phyloP scores from a whole-genome alignment of 2,888 invertebrate species.

The Geotrupes spiniger region DNA sequence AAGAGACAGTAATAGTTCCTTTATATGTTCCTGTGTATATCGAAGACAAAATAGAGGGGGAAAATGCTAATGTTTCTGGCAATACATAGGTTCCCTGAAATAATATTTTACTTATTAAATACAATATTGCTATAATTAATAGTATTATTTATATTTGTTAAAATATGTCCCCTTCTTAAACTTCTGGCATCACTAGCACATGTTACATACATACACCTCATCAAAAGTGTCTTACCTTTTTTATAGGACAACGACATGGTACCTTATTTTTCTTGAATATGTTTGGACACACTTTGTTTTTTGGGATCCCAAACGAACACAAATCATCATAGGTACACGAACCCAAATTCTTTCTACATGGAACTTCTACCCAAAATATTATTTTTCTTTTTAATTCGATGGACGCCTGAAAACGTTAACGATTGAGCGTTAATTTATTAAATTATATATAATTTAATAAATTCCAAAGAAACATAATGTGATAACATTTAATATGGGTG shows the following conservation, averaged over 20 bases:
- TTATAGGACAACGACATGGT: conserved; percentile 37
- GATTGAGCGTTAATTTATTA: no score
- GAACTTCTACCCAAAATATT: conserved; percentile 32
- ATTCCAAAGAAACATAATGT: no score
- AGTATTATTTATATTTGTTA: no score
- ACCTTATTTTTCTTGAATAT: conserved; percentile 29
- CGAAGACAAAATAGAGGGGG: conserved; percentile 15
- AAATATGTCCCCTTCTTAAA: no score
- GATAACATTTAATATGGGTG: no score
- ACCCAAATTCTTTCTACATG: conserved; percentile 33
- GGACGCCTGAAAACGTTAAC: no score
- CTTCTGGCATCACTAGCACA: no score
- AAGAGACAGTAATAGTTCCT: conserved; percentile 25
- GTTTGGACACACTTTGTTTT: conserved; percentile 28
- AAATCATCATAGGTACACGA: conserved; percentile 34
- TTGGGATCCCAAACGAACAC: conserved; percentile 31
- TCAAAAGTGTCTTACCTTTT: conserved; percentile 21
- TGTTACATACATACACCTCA: no score
- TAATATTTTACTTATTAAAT: no score
- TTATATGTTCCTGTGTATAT: conserved; percentile 30
- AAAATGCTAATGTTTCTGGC: conserved; percentile 22
- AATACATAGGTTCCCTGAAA: conserved; percentile 36
- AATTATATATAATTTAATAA: no score
- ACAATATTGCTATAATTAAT: conserved; percentile 10
- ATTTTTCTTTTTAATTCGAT: conserved; percentile 28